Evolutionary conservation across 2,113 vertebrate genomes (phyloP), one percentile per base, ranked within the genome.

Genomic region (Coregonus clupeaformis): DNA sequence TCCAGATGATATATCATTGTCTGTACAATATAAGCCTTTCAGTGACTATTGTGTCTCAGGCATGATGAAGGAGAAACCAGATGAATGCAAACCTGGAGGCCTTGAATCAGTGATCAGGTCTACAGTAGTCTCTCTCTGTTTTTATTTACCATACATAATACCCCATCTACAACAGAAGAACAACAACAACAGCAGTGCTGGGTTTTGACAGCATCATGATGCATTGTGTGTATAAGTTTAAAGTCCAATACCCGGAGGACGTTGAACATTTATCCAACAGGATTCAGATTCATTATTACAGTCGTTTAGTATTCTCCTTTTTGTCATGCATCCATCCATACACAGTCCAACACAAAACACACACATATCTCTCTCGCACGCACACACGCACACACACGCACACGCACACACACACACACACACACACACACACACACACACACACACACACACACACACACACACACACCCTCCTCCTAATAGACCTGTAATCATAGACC

Each of bases 401-500:
- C 55, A 63, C 52, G 5, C 29, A 25, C 71, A 45, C 55, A 16
- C 67, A 1, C 69, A 22, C 59, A 24, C 59, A 80, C 85, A 80
- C 73, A 16, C 62, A 30, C 64, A 36, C 64, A 66, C 64, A 49
- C 73, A 77, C 52, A 27, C 76, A 74, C 69, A 59, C 42, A 36
- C 76, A 49, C 68, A 20, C 75, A 82, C 59, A 69, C 68, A 74
- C 76, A 36, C 32, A 36, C 32, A 7, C 32, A 36, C 32, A 36
- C 36, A 42, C 36, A 11, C 36, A 42, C 36, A 42, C 36, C 2
- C 64, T 68, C 80, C 82, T 82, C 78, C 85, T 89, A 86, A 89
- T 89, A 90, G 89, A 87, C 82, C 83, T 64, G 74, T 88, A 90
- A 91, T 92, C 90, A 90, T 85, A 88, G 87, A 74, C 82, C 67